Evolutionary conservation across 2,797 vertebrate species (phyloP), one percentile per base, ranked within the genome.

Genomic region (Lagocephalus sceleratus): DNA sequence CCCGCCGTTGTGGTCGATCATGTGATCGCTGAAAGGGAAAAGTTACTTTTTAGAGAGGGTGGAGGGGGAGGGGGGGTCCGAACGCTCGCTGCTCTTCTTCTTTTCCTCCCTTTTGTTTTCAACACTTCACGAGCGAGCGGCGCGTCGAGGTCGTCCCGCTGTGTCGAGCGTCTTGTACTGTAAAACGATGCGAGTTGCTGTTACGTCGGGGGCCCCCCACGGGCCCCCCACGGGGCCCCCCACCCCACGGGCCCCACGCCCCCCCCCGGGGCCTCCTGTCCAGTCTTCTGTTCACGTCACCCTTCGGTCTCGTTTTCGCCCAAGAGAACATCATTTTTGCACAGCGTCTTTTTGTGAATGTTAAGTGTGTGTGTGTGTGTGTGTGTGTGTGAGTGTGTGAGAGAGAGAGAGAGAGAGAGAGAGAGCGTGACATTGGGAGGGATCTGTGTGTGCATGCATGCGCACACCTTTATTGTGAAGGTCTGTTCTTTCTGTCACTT

Each of bases 281-380:
- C 1, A 12, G 12, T 4, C 10, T 66, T 61, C 57, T 57, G 46
- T 65, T 72, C 32, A 64, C 23, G 26, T 60, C 61, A 47, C 43
- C 66, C 49, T 60, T 80, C 59, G 51, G 69, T 73, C 57, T 74
- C 57, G 61, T 86, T 88, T 87, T 84, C 79, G 57, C 39, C 78
- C 67, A 74, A 76, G 81, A 78, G 83, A 82, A 84, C 69, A 64
- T 76, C 40, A 60, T 81, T 89, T 91, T 92, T 90, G 88, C 90
- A 91, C 89, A 90, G 71, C 59, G 78, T 88, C 79, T 83, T 71
- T 85, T 79, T 76, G 85, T 89, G 82, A 88, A 84, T 82, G 83
- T 90, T 84, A 70, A 78, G 68, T 79, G 71, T 80, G 68, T 71
- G 17, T 67, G 72, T 54, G 66, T 66, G 68, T 78, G 69, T 64